Base-by-base conservation (phyloP, 2,797 vertebrate species). In the Dallia pectoralis region DNA sequence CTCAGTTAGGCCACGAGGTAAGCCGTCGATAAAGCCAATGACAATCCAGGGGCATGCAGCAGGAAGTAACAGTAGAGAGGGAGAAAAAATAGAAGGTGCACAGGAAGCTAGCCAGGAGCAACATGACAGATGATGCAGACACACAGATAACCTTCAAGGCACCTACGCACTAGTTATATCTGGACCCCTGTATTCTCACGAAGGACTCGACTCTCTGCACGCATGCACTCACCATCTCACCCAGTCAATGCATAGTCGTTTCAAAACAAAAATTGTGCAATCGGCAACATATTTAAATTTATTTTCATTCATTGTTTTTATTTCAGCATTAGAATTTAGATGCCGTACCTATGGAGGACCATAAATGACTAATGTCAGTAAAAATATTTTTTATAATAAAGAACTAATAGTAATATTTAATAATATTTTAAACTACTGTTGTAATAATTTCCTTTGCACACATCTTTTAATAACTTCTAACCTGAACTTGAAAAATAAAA, bases 71-170 rank as follows among this genome's bases (percentile, higher is more conserved):
- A 70, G 16, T 56, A 12, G 66, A 48, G 12, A 67, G 65, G 25
- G 36, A 48, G 67, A 49, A 68, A 67, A 67, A 27, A 51, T 29
- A n/a, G 67, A 69, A 27, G 51, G 25, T 33, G 68, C 51, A 30
- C 27, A n/a, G 48, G 48, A 32, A 53, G 68, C 29, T 70, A 56
- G 51, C 48, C 51, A 56, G 48, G 49, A 36, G 68, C 48, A 56
- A 33, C 29, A 70, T 56, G 51, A 70, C 49, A 70, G 68, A 70
- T 36, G n/a, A 70, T 56, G 32, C 67, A 71, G 70, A 61, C 62
- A 71, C 47, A 76, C 71, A 71, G 30, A 62, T 72, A 56, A 79
- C 75, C 74, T 79, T 75, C 74, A 79, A 79, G 75, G 73, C 74
- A 74, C 71, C 61, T 62, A 56, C 40, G 70, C 62, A 63, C 71